These are phyloP conservation scores for Thysanoteuthis rhombus DNA, from an alignment of 2,888 invertebrate genomes.

Conservation along the genomic window DNA sequence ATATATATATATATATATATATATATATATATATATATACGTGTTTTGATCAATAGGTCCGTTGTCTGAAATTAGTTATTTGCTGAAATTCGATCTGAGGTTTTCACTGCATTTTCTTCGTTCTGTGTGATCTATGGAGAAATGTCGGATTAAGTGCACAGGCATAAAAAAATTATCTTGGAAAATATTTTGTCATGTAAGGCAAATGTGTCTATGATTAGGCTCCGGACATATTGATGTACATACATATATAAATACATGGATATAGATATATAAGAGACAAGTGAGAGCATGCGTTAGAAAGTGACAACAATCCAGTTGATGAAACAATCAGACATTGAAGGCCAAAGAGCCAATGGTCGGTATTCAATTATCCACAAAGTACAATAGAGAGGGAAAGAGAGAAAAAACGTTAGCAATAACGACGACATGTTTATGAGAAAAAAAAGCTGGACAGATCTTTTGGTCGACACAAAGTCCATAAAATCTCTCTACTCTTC, in stretches of 20 bases:
- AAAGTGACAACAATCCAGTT: neutral
- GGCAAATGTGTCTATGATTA: too few species aligned
- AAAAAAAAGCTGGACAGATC: neutral
- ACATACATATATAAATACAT: constrained; percentile 12
- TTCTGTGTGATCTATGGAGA: too few species aligned
- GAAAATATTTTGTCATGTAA: too few species aligned
- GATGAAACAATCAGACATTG: neutral
- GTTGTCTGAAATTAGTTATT: too few species aligned
- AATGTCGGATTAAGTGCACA: too few species aligned
- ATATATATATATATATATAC: too few species aligned
- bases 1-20: too few species aligned
- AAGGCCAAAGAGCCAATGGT: neutral
- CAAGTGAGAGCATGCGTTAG: neutral
- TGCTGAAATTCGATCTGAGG: too few species aligned
- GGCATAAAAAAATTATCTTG: too few species aligned
- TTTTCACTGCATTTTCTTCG: too few species aligned
- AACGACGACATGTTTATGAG: neutral
- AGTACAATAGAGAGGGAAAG: neutral
- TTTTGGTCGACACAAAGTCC: neutral
- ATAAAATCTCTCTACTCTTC: neutral
- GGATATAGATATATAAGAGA: neutral
- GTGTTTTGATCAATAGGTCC: too few species aligned
- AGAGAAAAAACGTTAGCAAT: neutral
- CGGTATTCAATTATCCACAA: neutral
- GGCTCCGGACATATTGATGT: neutral